Percentiles rank a stretch among this genome's conserved stretches.
These are phyloP conservation scores for Conger conger DNA, from an alignment of 2,113 vertebrate species.

Conservation along the genomic window DNA sequence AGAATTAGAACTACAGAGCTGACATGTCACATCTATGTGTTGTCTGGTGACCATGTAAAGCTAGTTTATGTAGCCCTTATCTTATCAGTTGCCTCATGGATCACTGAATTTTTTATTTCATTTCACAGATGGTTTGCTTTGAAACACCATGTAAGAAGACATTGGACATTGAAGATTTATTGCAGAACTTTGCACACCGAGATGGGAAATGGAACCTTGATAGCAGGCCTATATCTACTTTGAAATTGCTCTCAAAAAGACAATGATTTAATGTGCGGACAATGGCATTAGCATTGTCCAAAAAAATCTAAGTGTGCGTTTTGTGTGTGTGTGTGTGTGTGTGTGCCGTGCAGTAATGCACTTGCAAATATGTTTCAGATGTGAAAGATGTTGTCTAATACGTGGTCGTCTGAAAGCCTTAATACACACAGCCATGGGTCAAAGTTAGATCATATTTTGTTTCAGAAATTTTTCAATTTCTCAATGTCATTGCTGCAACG, in stretches of 20 bases:
- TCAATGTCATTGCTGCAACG: slow-evolving; percentile 13
- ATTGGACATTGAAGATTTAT: not conserved
- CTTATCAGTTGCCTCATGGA: not conserved
- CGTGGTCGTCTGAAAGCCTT: not conserved
- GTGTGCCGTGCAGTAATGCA: not conserved
- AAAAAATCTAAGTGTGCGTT: no score
- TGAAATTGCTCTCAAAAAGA: not conserved
- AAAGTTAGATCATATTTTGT: no score
- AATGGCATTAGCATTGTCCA: not conserved
- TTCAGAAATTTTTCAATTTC: not conserved
- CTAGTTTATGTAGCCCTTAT: not conserved
- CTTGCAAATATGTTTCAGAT: not conserved
- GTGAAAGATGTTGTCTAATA: not conserved
- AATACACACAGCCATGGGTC: not conserved
- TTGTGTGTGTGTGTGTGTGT: not conserved
- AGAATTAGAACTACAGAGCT: not conserved
- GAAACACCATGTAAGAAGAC: not conserved
- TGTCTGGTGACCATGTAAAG: not conserved
- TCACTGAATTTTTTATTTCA: not conserved
- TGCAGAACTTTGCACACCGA: no score
- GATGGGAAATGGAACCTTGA: no score
- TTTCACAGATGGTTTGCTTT: not conserved
- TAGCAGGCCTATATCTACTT: not conserved
- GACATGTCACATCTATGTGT: not conserved
- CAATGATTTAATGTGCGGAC: not conserved